phyloP scores from a whole-genome alignment of 2,113 vertebrate genomes.

The Baryphthengus martii region DNA sequence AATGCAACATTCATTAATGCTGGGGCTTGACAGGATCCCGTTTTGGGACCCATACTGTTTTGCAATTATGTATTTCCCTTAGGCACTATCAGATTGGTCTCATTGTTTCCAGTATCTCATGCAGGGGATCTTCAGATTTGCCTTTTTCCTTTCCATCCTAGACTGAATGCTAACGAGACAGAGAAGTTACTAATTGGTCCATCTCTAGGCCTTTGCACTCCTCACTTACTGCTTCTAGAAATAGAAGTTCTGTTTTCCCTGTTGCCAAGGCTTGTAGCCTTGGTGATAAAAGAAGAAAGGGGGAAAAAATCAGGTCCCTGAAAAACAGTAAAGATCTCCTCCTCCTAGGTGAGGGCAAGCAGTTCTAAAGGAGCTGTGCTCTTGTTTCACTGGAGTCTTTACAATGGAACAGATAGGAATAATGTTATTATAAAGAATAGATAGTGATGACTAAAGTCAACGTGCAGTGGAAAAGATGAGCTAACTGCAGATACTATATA shows the following conservation, averaged over 20 bases:
- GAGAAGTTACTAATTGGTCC: slow-evolving; percentile 46
- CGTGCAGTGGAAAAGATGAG: neutral
- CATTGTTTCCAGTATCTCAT: slow-evolving; percentile 21
- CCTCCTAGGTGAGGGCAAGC: neutral
- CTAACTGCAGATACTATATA: neutral
- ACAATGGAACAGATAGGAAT: neutral
- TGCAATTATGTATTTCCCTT: slow-evolving; percentile 28
- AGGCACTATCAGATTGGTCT: neutral
- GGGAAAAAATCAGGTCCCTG: neutral
- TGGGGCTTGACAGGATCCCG: neutral
- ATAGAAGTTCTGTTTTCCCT: slow-evolving; percentile 45
- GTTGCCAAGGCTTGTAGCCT: slow-evolving; percentile 63
- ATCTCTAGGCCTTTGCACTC: slow-evolving; percentile 41
- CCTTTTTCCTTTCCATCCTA: slow-evolving; percentile 23
- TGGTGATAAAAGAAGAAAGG: slow-evolving; percentile 54
- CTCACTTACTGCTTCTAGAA: slow-evolving; percentile 46
- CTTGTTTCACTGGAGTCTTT: neutral
- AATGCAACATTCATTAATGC: neutral
- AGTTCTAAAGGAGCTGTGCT: neutral
- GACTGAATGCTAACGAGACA: slow-evolving; percentile 9
- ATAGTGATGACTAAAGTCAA: neutral
- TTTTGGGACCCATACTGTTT: slow-evolving; percentile 44
- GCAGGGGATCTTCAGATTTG: slow-evolving; percentile 24
- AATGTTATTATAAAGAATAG: neutral
- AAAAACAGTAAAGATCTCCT: neutral